Conservation (phyloP, 2,113 vertebrate species). For the Pseudorhombus dupliciocellatus region DNA sequence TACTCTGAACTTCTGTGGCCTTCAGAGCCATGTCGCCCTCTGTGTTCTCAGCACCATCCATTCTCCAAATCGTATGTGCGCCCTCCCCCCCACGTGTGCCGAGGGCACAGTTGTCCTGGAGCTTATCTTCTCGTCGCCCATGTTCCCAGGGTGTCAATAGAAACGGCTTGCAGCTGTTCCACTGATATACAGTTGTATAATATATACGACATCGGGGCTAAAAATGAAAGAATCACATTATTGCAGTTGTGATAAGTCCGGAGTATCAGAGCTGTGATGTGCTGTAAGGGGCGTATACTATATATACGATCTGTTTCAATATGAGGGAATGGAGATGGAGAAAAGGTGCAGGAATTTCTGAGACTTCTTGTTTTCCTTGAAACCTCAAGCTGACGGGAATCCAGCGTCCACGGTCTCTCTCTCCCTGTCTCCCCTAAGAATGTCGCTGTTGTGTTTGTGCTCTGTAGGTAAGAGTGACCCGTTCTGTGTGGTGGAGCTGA, state of each 20-base stretch:
- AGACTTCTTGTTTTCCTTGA: constrained; percentile 5
- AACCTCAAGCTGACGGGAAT: constrained; percentile 11
- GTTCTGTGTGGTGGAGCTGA: constrained; percentile 97
- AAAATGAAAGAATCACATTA: constrained; percentile 65
- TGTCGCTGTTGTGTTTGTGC: constrained; percentile 9
- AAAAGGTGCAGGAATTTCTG: constrained; percentile 48
- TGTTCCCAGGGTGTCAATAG: constrained; percentile 48
- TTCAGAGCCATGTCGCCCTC: constrained; percentile 42
- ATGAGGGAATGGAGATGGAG: constrained; percentile 25
- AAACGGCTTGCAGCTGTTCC: constrained; percentile 56
- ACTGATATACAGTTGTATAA: constrained; percentile 48
- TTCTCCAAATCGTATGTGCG: constrained; percentile 35
- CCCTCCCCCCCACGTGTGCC: constrained; percentile 38
- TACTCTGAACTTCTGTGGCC: constrained; percentile 50
- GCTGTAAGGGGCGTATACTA: constrained; percentile 22
- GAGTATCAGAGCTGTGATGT: constrained; percentile 50
- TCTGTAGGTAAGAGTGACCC: constrained; percentile 96
- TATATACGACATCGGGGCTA: constrained; percentile 15
- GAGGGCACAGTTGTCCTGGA: constrained; percentile 56
- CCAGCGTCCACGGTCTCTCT: not conserved
- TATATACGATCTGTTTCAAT: constrained; percentile 40
- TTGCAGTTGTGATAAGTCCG: constrained; percentile 56
- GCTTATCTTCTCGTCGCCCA: constrained; percentile 70
- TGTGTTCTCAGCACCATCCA: constrained; percentile 34
- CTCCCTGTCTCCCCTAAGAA: not conserved